Evolutionary conservation across 2,888 invertebrate genomes (phyloP), one percentile per base, ranked within the genome.

Genomic region (Mythimna pallens): DNA sequence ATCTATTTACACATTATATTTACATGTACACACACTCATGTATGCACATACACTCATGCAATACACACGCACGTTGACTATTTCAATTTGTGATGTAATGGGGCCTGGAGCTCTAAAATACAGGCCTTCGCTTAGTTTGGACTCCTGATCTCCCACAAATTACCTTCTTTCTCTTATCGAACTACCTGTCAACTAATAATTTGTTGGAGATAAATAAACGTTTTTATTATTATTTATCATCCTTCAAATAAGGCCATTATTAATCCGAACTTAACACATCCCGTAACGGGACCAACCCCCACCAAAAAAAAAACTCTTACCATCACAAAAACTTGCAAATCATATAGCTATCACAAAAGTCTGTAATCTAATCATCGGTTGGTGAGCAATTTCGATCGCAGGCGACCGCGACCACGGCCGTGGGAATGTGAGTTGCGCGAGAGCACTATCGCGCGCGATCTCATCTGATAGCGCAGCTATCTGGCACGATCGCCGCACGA

Each of bases 401-500:
- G 74, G 78, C 75, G 85, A 81, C 84, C 81, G 86, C 86, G 89
- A 78, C 87, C 87, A 81, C 85, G 82, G 85, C 81, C 91, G 91
- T 91, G 91, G 91, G 91, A 91, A 92, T 89, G 87, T 84, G 77
- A 76, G 85, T 84, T 84, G 88, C 85, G 86, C 85, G 86, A 80
- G 86, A 82, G 83, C 86, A 83, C 76, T 89, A 91, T 92, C 92
- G 77, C 84, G 85, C 87, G 85, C 90, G 83, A 93, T 93, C 92
- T 89, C 88, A 92, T 91, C 92, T 88, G 93, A 93, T 93, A 92
- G 81, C 82, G 78, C 85, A 84, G 86, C 78, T 92, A 92, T 92
- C 92, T 83, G 82, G 86, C 91, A 88, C 92, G 90, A 92, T 92
- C 92, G 81, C 89, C 84, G 92, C 92, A 92, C 92, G 92, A 91